A percentile compares a stretch with the other conserved stretches of the same genome.
Conservation (phyloP, 2,113 vertebrate species). For the Ophthalmolycus amberensis region DNA sequence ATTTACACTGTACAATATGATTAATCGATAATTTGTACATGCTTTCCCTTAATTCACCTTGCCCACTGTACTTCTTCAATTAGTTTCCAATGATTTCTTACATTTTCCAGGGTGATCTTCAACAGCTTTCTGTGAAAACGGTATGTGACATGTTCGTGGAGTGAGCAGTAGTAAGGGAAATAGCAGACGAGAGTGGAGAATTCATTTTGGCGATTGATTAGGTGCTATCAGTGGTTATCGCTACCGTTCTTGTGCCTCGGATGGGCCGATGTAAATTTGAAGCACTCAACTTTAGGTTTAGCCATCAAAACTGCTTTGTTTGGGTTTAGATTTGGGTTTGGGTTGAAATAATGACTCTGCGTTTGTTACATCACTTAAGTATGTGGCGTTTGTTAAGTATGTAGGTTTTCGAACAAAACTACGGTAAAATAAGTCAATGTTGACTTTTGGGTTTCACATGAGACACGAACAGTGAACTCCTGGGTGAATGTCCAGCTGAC, state of each 20-base stretch:
- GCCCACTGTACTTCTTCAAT: neutral
- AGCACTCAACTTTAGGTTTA: too few relatives aligned
- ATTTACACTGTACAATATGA: neutral
- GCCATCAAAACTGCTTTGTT: too few relatives aligned
- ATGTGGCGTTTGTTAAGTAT: neutral
- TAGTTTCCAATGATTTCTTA: slow-evolving; percentile 1
- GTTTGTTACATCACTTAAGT: neutral
- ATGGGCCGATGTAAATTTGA: too few relatives aligned
- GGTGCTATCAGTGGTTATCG: too few relatives aligned
- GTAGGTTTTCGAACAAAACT: neutral
- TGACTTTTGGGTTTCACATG: neutral
- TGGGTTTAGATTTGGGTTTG: too few relatives aligned
- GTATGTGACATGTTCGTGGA: neutral
- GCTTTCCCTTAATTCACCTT: neutral
- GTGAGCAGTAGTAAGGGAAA: too few relatives aligned
- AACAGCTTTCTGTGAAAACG: neutral
- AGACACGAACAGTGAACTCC: neutral
- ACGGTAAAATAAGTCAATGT: neutral
- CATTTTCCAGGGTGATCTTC: slow-evolving; percentile 14
- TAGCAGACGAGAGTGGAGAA: too few relatives aligned
- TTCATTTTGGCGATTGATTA: too few relatives aligned
- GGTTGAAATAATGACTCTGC: too few relatives aligned
- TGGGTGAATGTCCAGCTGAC: too few relatives aligned
- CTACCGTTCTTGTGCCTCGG: too few relatives aligned
- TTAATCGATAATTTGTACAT: slow-evolving; percentile 7